Percentiles rank a stretch among this genome's conserved stretches.
Conservation (phyloP, 2,113 vertebrate species). For the Dissostichus mawsoni region DNA sequence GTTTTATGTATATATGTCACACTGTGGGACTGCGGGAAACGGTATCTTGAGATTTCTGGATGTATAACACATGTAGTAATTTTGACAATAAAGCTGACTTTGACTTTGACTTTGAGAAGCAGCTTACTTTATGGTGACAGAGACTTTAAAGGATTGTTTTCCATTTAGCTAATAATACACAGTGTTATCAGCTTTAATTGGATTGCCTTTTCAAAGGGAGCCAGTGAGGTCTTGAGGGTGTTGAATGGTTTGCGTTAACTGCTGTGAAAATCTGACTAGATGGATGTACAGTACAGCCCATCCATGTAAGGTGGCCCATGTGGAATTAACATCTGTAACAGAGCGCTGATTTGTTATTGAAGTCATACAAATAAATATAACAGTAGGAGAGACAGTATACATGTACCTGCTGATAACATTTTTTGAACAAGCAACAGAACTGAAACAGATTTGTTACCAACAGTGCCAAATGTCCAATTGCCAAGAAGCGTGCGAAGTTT, state of each 20-base stretch:
- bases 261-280: not conserved
- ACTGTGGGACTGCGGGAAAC: too few relatives aligned
- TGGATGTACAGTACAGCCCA: not conserved
- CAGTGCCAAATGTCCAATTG: not conserved
- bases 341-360: not conserved
- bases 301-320: not conserved
- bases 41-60: too few relatives aligned
- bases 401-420: not conserved
- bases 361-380: not conserved
- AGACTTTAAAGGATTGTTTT: constrained; percentile 47
- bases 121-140: too few relatives aligned
- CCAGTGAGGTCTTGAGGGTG: not conserved
- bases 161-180: constrained; percentile 50
- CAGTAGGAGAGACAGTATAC: not conserved
- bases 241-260: not conserved
- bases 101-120: too few relatives aligned
- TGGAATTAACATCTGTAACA: not conserved
- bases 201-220: not conserved
- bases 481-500: not conserved
- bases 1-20: too few relatives aligned
- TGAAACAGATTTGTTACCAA: not conserved
- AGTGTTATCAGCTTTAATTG: constrained; percentile 46
- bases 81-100: too few relatives aligned
- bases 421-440: not conserved
- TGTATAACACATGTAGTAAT: too few relatives aligned